Percentiles rank a stretch among this genome's conserved stretches.
Evolutionary conservation across 2,797 vertebrate genomes (phyloP).

Genomic region (Sparus aurata): DNA sequence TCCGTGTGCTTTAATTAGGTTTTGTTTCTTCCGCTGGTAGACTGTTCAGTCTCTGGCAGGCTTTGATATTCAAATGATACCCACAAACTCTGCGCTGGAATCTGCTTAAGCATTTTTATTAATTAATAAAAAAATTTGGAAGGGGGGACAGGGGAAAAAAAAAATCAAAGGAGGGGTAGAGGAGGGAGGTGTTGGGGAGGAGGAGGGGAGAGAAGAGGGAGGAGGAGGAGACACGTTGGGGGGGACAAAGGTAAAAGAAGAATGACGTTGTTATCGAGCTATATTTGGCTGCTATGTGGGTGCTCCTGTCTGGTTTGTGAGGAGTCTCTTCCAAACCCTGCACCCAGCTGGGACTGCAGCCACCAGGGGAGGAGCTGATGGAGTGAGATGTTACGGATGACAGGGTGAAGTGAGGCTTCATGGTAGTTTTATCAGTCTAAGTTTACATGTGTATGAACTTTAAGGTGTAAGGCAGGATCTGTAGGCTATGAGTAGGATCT

Average conservation of each 20-base stretch:
- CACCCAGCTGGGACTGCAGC: constrained; percentile 54
- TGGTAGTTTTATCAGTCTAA: constrained; percentile 20
- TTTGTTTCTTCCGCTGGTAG: constrained; percentile 64
- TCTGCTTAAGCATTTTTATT: constrained; percentile 42
- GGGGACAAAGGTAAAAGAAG: constrained; percentile 35
- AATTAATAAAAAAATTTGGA: too few relatives aligned
- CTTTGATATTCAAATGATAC: constrained; percentile 83
- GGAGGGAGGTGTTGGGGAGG: constrained; percentile 12
- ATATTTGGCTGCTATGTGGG: constrained; percentile 76
- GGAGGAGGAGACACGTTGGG: constrained; percentile 44
- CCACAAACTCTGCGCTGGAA: constrained; percentile 54
- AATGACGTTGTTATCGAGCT: constrained; percentile 66
- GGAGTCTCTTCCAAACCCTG: constrained; percentile 55
- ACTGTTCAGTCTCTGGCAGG: constrained; percentile 59
- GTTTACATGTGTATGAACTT: neutral
- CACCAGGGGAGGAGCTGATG: constrained; percentile 20
- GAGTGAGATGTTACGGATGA: constrained; percentile 14
- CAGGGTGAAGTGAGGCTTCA: constrained; percentile 12
- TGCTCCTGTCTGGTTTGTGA: constrained; percentile 69
- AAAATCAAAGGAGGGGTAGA: constrained; percentile 8
- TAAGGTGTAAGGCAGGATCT: neutral
- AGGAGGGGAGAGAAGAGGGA: constrained; percentile 11
- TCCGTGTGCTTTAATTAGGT: constrained; percentile 73
- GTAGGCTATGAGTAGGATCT: neutral
- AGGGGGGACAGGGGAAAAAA: constrained; percentile 8